Percentiles rank a stretch among this genome's conserved stretches.
phyloP scores from a whole-genome alignment of 1,140 invertebrate species.

The Pomacea maculata region DNA sequence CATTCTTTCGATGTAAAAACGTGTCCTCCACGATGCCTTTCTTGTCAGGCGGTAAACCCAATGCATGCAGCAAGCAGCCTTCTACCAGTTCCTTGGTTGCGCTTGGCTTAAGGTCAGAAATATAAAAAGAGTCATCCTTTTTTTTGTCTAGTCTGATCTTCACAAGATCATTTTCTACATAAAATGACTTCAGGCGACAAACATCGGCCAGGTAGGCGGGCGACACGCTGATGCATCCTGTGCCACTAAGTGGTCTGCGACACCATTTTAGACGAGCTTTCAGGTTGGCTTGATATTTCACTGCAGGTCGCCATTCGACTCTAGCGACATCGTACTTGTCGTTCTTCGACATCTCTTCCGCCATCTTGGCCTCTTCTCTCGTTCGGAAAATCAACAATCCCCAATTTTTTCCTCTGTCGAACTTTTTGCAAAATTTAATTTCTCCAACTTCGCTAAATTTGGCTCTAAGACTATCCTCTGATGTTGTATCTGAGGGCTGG shows the following conservation, averaged over 20 bases:
- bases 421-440: conserved; percentile 19
- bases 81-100: neutral
- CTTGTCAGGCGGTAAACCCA: neutral
- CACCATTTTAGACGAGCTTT: conserved; percentile 42
- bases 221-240: conserved; percentile 30
- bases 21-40: neutral
- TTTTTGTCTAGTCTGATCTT: neutral
- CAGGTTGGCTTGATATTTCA: conserved; percentile 23
- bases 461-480: conserved; percentile 16
- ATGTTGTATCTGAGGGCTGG: neutral
- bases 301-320: conserved; percentile 1
- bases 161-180: neutral
- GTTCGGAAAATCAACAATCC: conserved; percentile 40
- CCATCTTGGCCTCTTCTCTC: conserved; percentile 33
- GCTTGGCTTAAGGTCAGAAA: neutral
- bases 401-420: conserved; percentile 25
- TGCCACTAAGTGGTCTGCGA: conserved; percentile 32
- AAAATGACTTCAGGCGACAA: neutral
- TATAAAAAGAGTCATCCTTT: neutral
- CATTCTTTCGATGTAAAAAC: neutral
- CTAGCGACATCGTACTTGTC: conserved; percentile 8
- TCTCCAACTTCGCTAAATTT: conserved; percentile 29
- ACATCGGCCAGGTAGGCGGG: neutral
- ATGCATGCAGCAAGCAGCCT: too few relatives aligned
- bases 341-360: conserved; percentile 21